Evolutionary conservation across 1,140 invertebrate species (phyloP), one percentile per base, ranked within the genome.

Genomic region (Pantala flavescens): DNA sequence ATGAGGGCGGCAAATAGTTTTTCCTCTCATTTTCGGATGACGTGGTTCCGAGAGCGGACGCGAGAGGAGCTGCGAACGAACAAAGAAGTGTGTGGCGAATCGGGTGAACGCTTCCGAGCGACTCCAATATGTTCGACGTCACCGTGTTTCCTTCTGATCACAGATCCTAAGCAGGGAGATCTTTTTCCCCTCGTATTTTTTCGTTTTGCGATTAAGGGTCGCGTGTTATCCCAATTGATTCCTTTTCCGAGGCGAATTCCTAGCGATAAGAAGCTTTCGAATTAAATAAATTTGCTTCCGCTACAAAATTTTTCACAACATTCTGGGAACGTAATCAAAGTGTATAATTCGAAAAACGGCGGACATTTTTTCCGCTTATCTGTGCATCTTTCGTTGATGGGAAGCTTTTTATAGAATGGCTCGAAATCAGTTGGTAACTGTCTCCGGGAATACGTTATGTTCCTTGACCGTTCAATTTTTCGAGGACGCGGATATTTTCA

Each of bases 271-370:
- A 16, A 21, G 28, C 28, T 19, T 63, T 63, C 49, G n/a, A 63
- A 63, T 63, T 63, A 63, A 63, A 63, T 63, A 63, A 63, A 63
- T 63, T 63, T 63, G 49, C 49, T 63, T 63, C 49, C 49, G 49
- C 49, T 63, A 63, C 49, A 63, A 63, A 63, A 63, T 63, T 63
- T 63, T 63, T 63, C 49, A 21, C 14, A 63, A 63, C 49, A 19
- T 19, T 21, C 49, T 19, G 5, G n/a, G 49, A 63, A 63, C 49
- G 49, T 21, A 21, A 63, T 63, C 49, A 63, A 16, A 19, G 16
- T 63, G 49, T 21, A 63, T 21, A 63, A 63, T 21, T 63, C n/a
- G n/a, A 63, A 36, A 36, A 36, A 36, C 28, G 28, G 28, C 28
- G 28, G 28, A 36, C 28, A 36, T 36, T 36, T 36, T 36, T n/a